Evolutionary conservation across 2,113 vertebrate genomes (phyloP), one percentile per base, ranked within the genome.

Genomic region (Abramis brama): DNA sequence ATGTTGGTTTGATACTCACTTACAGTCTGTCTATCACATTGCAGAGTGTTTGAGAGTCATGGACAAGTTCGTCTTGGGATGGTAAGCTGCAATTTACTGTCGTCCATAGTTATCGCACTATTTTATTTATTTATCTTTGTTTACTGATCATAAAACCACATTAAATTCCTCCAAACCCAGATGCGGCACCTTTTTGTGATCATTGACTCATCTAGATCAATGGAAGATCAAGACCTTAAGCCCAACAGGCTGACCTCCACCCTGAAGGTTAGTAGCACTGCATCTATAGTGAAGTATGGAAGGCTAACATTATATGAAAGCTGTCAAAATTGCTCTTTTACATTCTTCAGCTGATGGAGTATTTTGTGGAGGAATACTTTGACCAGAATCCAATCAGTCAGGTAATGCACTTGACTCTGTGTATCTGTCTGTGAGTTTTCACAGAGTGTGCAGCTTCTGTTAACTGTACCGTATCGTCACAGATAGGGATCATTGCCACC

Each of bases 331-430:
- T 11, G 1, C 39, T 87, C 45, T 77, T 25, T 33, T 85, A 62
- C 33, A 23, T 39, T 86, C 74, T 90, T 17, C 89, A 99, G 98
- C 92, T 99, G 85, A 78, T 99, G 93, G 97, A 99, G 90, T 94
- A 95, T 79, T 99, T 99, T 88, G 95, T 99, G 45, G 97, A 97
- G 64, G 98, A 99, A 88, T 99, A 98, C 91, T 99, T 99, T 94
- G 97, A 99, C 91, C 98, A 99, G 89, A 99, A 99, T 91, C 98
- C 98, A 86, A 97, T 99, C 90, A 99, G 98, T 92, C 98, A 99
- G 97, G 98, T 99, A 93, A 70, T 94, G 92, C 82, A 5, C 71
- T 45, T 73, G n/a, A 15, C 4, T 59, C 45, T 68, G 11, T n/a
- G 50, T 21, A 13, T 71, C n/a, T 62, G 3, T 74, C 12, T 82